Conservation (phyloP, 2,888 invertebrate genomes). For the Artemia sp. region DNA sequence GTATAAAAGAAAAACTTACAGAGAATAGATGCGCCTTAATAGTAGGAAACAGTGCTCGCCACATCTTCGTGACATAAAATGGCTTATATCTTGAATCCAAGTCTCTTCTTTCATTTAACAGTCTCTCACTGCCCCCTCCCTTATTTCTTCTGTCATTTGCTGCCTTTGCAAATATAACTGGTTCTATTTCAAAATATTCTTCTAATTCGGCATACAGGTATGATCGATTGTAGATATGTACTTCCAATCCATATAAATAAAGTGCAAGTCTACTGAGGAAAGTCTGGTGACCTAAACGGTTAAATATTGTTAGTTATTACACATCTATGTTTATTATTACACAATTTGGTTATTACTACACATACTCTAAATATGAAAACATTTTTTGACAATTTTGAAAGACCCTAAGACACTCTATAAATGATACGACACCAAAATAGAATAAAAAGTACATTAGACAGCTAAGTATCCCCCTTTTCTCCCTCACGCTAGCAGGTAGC, state of each 20-base stretch:
- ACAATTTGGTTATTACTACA: no score
- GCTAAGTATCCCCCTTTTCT: no score
- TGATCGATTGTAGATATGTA: constrained; percentile 86
- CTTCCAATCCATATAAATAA: constrained; percentile 79
- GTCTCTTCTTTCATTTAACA: constrained; percentile 34
- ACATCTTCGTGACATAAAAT: constrained; percentile 47
- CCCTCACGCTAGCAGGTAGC: no score
- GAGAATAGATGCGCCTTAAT: constrained; percentile 85
- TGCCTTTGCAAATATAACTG: constrained; percentile 48
- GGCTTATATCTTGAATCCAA: constrained; percentile 22
- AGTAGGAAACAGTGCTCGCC: constrained; percentile 89
- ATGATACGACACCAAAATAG: no score
- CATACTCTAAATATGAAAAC: no score
- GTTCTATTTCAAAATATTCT: constrained; percentile 65
- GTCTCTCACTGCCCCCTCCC: constrained; percentile 14
- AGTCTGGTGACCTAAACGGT: constrained; percentile 67
- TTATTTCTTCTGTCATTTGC: constrained; percentile 33
- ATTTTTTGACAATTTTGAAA: no score
- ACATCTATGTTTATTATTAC: no score
- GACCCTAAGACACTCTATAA: no score
- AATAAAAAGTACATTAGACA: no score
- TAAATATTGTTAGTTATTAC: constrained; percentile 12
- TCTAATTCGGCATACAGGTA: constrained; percentile 69
- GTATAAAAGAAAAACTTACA: constrained; percentile 35
- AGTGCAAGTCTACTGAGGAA: constrained; percentile 79